Percentiles rank a stretch among this genome's conserved stretches.
Conservation (phyloP, 2,797 vertebrate genomes). For the Gymnothorax javanicus region DNA sequence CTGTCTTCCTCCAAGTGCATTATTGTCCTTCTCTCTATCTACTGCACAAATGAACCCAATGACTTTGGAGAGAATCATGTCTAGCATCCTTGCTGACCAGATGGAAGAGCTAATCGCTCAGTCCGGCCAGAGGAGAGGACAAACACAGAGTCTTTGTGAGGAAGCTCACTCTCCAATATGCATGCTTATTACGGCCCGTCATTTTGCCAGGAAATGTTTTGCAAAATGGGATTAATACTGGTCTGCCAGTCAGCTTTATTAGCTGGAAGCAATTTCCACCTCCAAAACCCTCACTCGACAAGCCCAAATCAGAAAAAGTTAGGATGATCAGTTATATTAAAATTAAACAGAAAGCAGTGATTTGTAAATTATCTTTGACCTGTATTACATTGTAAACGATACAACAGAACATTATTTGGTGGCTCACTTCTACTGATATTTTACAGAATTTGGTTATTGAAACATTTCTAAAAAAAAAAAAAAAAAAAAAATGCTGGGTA, state of each 20-base stretch:
- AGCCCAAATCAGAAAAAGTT: too few relatives aligned
- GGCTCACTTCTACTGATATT: too few relatives aligned
- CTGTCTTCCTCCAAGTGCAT: neutral
- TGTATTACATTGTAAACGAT: too few relatives aligned
- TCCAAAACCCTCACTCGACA: conserved; percentile 41
- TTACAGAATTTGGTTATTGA: too few relatives aligned
- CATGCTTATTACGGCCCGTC: conserved; percentile 42
- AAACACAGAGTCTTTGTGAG: conserved; percentile 36
- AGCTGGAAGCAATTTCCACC: conserved; percentile 34
- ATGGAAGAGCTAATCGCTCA: conserved; percentile 43
- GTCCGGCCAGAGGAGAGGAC: conserved; percentile 38
- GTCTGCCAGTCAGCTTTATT: conserved; percentile 47
- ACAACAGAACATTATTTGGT: too few relatives aligned
- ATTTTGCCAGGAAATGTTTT: conserved; percentile 37
- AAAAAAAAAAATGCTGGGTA: too few relatives aligned
- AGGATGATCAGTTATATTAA: too few relatives aligned
- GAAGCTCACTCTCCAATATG: conserved; percentile 25
- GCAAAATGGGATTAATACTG: conserved; percentile 48
- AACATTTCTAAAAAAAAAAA: too few relatives aligned
- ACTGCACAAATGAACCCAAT: conserved; percentile 38
- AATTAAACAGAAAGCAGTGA: too few relatives aligned
- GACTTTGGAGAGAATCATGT: conserved; percentile 36
- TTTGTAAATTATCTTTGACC: too few relatives aligned
- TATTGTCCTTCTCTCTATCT: neutral
- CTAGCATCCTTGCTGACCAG: conserved; percentile 41